These are phyloP conservation scores for Sebastes iracundus DNA, from an alignment of 2,797 vertebrate species.

Conservation along the genomic window DNA sequence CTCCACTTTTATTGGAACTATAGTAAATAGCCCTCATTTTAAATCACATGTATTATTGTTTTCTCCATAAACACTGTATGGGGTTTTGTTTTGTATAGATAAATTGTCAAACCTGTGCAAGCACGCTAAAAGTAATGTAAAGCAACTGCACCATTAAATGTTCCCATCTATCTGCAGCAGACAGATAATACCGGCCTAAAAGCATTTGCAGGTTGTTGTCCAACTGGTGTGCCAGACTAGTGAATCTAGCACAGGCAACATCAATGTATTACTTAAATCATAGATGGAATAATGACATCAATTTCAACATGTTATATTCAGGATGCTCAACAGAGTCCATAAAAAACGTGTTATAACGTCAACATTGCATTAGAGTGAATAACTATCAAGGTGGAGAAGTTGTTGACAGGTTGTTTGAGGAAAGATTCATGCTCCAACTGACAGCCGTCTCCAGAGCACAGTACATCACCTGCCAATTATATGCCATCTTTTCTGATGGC, in stretches of 20 bases:
- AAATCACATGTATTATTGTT: neutral
- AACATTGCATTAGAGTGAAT: slow-evolving; percentile 30
- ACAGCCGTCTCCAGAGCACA: slow-evolving; percentile 26
- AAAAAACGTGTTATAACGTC: neutral
- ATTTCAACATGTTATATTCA: neutral
- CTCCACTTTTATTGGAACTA: neutral
- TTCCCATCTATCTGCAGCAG: neutral
- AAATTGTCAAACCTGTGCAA: neutral
- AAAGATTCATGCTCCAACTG: slow-evolving; percentile 20
- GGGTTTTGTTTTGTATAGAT: neutral
- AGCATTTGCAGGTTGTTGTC: neutral
- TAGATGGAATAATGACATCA: neutral
- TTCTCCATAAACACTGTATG: neutral
- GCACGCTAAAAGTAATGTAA: neutral
- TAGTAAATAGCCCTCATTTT: neutral
- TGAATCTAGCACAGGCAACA: neutral
- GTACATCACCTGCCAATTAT: slow-evolving; percentile 48
- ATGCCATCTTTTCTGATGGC: slow-evolving; percentile 27
- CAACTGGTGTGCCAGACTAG: neutral
- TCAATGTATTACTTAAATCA: neutral
- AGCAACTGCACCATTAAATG: neutral
- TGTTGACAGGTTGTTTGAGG: slow-evolving; percentile 33
- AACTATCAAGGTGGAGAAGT: slow-evolving; percentile 6
- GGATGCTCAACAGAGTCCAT: neutral
- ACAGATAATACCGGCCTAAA: neutral